Evolutionary conservation across 2,888 invertebrate genomes (phyloP).

Genomic region (Meiosimyza decipiens): DNA sequence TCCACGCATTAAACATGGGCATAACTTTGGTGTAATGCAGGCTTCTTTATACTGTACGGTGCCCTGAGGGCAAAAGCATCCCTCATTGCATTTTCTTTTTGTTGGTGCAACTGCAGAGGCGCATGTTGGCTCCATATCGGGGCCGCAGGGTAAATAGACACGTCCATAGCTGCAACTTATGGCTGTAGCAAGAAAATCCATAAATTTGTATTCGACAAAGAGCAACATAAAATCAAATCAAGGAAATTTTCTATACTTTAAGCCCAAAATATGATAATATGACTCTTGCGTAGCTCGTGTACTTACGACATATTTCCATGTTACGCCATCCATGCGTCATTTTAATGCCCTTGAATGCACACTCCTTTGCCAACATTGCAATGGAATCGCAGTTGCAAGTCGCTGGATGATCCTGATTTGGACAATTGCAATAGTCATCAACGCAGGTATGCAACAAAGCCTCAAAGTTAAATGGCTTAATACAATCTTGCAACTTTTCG

Average conservation of each 20-base stretch:
- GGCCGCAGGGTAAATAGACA: slow-evolving; percentile 83
- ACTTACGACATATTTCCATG: slow-evolving; percentile 84
- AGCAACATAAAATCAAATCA: too few relatives aligned
- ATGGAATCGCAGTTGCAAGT: slow-evolving; percentile 82
- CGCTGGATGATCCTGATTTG: slow-evolving; percentile 69
- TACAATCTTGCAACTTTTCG: slow-evolving; percentile 75
- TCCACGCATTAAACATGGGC: slow-evolving; percentile 83
- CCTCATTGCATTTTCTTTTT: slow-evolving; percentile 78
- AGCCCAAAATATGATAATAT: too few relatives aligned
- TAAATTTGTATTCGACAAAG: not conserved
- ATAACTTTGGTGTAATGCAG: slow-evolving; percentile 78
- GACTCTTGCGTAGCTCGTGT: too few relatives aligned
- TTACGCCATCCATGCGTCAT: slow-evolving; percentile 80
- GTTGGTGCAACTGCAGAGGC: slow-evolving; percentile 67
- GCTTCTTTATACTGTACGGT: slow-evolving; percentile 79
- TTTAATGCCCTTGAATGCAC: slow-evolving; percentile 74
- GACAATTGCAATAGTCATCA: slow-evolving; percentile 83
- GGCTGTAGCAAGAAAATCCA: slow-evolving; percentile 69
- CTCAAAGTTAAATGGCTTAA: slow-evolving; percentile 74
- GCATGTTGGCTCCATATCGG: slow-evolving; percentile 79
- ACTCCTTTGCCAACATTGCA: slow-evolving; percentile 82
- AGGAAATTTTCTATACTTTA: too few relatives aligned
- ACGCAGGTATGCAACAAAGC: slow-evolving; percentile 78
- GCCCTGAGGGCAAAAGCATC: slow-evolving; percentile 88
- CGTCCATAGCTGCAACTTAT: slow-evolving; percentile 81